Evolutionary conservation across 2,113 vertebrate species (phyloP).

Genomic region (Gobiocypris rarus): DNA sequence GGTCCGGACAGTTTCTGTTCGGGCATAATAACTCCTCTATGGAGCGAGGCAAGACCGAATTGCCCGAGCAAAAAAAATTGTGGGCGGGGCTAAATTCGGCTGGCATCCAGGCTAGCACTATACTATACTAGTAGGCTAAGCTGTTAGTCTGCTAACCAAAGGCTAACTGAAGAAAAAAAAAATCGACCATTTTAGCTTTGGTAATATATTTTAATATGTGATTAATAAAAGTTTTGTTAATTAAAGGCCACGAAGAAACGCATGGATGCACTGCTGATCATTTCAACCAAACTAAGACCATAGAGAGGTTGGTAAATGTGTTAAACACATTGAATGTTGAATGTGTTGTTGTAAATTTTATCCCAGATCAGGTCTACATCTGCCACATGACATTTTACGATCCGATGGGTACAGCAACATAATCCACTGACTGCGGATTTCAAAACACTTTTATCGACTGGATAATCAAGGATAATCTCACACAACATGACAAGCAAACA

Average conservation of each 20-base stretch:
- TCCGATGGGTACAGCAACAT: background rate
- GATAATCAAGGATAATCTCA: conserved; percentile 18
- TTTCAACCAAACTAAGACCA: background rate
- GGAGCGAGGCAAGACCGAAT: too few relatives aligned
- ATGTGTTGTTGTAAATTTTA: background rate
- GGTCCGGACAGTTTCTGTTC: too few relatives aligned
- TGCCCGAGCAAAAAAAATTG: too few relatives aligned
- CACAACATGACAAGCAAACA: background rate
- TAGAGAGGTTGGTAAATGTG: background rate
- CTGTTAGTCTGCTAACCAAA: background rate
- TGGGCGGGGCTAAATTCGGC: too few relatives aligned
- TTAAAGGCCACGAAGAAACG: background rate
- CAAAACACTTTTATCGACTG: conserved; percentile 18
- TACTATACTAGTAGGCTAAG: background rate
- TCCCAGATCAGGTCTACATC: background rate
- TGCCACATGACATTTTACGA: conserved; percentile 20
- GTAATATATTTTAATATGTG: too few relatives aligned
- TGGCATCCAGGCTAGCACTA: too few relatives aligned
- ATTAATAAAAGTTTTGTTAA: background rate
- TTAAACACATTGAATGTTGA: background rate
- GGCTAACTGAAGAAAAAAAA: background rate
- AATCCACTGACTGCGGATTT: conserved; percentile 17
- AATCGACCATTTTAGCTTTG: too few relatives aligned
- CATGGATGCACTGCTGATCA: background rate
- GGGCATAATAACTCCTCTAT: too few relatives aligned